Conservation (phyloP, 2,113 vertebrate species). For the Oriolus oriolus region DNA sequence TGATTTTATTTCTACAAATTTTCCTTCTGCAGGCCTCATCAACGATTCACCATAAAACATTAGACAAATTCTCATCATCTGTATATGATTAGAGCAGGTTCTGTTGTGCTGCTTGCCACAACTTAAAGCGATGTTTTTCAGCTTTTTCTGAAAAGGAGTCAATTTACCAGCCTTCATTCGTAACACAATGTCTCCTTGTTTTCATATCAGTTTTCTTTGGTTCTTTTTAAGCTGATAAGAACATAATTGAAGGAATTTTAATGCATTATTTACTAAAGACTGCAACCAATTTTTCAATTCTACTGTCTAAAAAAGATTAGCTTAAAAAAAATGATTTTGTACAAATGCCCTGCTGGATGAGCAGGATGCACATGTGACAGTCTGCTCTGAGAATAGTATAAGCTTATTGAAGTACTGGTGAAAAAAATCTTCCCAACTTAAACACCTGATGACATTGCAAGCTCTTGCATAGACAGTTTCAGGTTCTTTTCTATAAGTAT, state of each 20-base stretch:
- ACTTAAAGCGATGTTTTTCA: slow-evolving; percentile 53
- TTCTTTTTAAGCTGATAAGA: slow-evolving; percentile 54
- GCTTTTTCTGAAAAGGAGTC: slow-evolving; percentile 68
- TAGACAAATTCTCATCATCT: slow-evolving; percentile 87
- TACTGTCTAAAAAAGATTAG: background rate
- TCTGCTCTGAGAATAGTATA: background rate
- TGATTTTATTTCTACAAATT: slow-evolving; percentile 95
- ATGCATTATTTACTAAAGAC: slow-evolving; percentile 33
- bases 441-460: background rate
- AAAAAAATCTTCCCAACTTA: background rate
- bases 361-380: background rate
- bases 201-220: slow-evolving; percentile 51
- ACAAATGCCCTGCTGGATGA: background rate
- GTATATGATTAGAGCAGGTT: slow-evolving; percentile 81
- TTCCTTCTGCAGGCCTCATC: slow-evolving; percentile 78
- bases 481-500: background rate
- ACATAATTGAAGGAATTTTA: slow-evolving; percentile 32
- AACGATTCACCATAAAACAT: slow-evolving; percentile 80
- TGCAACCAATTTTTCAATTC: slow-evolving; percentile 15
- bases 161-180: slow-evolving; percentile 58
- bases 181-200: slow-evolving; percentile 56
- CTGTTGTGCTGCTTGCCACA: slow-evolving; percentile 68
- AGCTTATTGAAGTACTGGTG: background rate
- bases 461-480: background rate
- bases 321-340: background rate